Percentiles rank a stretch among this genome's conserved stretches.
phyloP scores from a whole-genome alignment of 1,140 invertebrate genomes.

The Cepaea nemoralis region DNA sequence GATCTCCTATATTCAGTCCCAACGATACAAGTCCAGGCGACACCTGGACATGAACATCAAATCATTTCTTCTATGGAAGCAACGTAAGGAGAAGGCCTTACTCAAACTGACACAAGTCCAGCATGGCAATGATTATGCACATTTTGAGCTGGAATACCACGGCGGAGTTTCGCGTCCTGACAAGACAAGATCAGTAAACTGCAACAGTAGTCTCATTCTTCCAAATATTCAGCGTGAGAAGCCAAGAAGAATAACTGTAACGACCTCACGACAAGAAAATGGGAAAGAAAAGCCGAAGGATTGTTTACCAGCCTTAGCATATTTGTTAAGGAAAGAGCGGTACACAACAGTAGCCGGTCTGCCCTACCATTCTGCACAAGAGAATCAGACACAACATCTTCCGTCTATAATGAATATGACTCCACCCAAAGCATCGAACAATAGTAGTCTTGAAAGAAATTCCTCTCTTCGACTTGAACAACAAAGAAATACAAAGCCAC shows the following conservation, averaged over 20 bases:
- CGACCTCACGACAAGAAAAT: background rate
- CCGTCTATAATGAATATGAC: too few relatives aligned
- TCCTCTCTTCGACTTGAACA: too few relatives aligned
- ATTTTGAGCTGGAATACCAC: conserved; percentile 16
- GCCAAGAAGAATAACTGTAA: too few relatives aligned
- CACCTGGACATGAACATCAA: background rate
- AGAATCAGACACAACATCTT: too few relatives aligned
- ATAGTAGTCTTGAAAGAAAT: too few relatives aligned
- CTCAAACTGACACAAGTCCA: conserved; percentile 21
- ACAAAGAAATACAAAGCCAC: too few relatives aligned
- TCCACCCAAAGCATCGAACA: too few relatives aligned
- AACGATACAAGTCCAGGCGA: conserved; percentile 2
- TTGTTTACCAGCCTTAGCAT: background rate
- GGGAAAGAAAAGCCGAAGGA: background rate
- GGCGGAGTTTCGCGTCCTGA: too few relatives aligned
- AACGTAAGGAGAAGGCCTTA: background rate
- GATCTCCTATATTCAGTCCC: background rate
- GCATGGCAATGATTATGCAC: conserved; percentile 1
- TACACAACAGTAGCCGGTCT: too few relatives aligned
- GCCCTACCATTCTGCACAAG: too few relatives aligned
- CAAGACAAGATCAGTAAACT: too few relatives aligned
- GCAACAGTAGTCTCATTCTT: background rate
- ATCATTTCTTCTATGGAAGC: background rate
- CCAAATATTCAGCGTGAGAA: background rate
- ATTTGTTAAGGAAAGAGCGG: background rate